Base-by-base conservation (phyloP, 2,888 invertebrate species). In the Meliscaeva auricollis region DNA sequence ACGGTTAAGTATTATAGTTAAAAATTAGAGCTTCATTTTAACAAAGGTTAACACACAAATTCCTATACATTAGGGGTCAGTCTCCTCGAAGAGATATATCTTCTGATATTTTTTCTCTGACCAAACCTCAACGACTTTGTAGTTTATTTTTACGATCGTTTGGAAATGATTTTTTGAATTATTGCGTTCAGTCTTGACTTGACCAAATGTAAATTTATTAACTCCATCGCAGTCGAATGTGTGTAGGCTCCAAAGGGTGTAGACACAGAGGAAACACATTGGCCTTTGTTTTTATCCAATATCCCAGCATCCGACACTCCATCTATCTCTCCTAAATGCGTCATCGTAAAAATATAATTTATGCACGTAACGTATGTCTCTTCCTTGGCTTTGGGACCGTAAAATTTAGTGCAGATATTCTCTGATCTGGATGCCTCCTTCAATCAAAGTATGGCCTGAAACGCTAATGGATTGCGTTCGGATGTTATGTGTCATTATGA, bases 301-400 rank as follows among this genome's bases (percentile, higher is more conserved):
- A 56, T 56, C 70, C 70, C 72, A 70, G 52, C 52, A 20, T 35
- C 32, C 3, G 22, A 15, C 48, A 41, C 32, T 54, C 69, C 54
- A 78, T 78, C 56, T 78, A 68, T 77, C 54, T 66, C 64, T 44
- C 62, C 17, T 83, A 74, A 78, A 78, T 62, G 78, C 83, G 83
- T 83, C 78, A 64, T 79, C 83, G 68, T 84, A 79, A 84, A 84
- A 84, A 72, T 79, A 84, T 84, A 84, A 84, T 79, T 84, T 84
- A 84, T 84, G 79, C 79, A 70, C 46, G 8, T 46, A 9, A 11
- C n/a, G n/a, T n/a, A 72, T 66, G 22, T 50, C 22, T 20, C 48
- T 32, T 58, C n/a, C 20, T 13, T 9, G 48, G 20, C 6, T 30
- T 9, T 3, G 41, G 41, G 20, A 13, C 72, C 60, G 72, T 82